Percentiles rank a stretch among this genome's conserved stretches.
Conservation (phyloP, 2,113 vertebrate species). For the Calonectris borealis region DNA sequence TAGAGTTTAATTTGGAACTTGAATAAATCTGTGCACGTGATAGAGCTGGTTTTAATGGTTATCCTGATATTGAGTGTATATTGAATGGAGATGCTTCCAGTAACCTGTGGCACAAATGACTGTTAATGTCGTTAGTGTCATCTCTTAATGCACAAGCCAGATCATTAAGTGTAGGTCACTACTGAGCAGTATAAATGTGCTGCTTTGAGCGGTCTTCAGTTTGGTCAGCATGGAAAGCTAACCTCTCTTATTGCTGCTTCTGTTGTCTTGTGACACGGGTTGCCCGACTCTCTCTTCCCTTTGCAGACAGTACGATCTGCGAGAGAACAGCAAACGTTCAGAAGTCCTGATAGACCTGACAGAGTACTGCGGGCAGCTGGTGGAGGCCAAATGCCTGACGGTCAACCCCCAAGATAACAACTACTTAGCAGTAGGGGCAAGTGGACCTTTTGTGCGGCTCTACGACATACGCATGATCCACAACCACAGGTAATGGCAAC, state of each 20-base stretch:
- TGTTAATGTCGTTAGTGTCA: background rate
- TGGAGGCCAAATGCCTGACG: slow-evolving; percentile 96
- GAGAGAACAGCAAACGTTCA: slow-evolving; percentile 94
- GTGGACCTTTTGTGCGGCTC: slow-evolving; percentile 93
- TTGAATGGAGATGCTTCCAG: background rate
- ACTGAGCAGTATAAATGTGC: background rate
- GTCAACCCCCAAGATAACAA: slow-evolving; percentile 98
- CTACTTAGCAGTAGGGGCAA: slow-evolving; percentile 94
- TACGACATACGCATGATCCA: slow-evolving; percentile 99
- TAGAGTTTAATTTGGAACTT: background rate
- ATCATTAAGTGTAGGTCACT: background rate
- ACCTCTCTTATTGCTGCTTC: background rate
- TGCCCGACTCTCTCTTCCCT: background rate
- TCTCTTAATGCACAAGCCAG: background rate
- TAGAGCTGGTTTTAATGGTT: background rate
- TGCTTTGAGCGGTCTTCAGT: background rate
- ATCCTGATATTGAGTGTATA: background rate
- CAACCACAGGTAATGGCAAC: slow-evolving; percentile 84
- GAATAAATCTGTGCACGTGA: background rate
- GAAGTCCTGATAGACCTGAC: slow-evolving; percentile 97
- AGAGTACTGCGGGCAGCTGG: slow-evolving; percentile 95
- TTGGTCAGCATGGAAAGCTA: background rate
- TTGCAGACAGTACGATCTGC: slow-evolving; percentile 92
- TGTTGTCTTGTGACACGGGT: fast-evolving
- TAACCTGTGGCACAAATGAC: background rate